Conservation (phyloP, 1,140 invertebrate species). For the Drosophila santomea region DNA sequence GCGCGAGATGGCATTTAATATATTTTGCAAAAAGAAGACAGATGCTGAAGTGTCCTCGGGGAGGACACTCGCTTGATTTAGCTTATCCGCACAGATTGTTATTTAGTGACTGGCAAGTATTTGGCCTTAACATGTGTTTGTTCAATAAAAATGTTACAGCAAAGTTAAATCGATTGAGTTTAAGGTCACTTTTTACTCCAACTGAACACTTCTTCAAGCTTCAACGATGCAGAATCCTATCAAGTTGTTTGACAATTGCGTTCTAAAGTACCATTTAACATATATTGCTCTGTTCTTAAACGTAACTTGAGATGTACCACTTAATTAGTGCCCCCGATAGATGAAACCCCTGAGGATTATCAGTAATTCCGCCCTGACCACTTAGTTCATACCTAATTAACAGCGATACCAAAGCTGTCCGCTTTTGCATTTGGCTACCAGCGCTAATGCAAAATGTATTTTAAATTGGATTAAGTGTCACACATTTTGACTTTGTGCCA, state of each 20-base stretch:
- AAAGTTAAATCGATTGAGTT: too few species aligned
- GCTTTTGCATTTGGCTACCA: conserved; percentile 37
- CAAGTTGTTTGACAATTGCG: too few species aligned
- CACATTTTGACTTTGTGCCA: conserved; percentile 77
- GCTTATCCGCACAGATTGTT: conserved; percentile 19
- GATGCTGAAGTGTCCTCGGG: conserved; percentile 17
- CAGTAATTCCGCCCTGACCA: conserved; percentile 16
- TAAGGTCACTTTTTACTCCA: background rate
- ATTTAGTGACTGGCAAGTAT: conserved; percentile 11
- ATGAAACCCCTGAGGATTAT: conserved; percentile 7
- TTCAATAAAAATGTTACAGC: too few species aligned
- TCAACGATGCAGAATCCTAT: too few species aligned
- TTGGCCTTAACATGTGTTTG: background rate
- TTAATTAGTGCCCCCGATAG: conserved; percentile 15
- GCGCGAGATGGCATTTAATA: conserved; percentile 44
- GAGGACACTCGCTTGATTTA: conserved; percentile 16
- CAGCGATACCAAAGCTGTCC: conserved; percentile 20
- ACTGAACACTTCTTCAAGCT: background rate
- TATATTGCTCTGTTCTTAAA: background rate
- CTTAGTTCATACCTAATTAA: conserved; percentile 41
- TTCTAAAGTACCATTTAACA: background rate
- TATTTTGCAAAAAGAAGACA: conserved; percentile 35
- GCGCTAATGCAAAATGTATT: conserved; percentile 75
- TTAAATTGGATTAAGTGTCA: conserved; percentile 80
- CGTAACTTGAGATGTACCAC: background rate